phyloP scores from a whole-genome alignment of 1,140 invertebrate genomes.

The Hycleus cichorii region DNA sequence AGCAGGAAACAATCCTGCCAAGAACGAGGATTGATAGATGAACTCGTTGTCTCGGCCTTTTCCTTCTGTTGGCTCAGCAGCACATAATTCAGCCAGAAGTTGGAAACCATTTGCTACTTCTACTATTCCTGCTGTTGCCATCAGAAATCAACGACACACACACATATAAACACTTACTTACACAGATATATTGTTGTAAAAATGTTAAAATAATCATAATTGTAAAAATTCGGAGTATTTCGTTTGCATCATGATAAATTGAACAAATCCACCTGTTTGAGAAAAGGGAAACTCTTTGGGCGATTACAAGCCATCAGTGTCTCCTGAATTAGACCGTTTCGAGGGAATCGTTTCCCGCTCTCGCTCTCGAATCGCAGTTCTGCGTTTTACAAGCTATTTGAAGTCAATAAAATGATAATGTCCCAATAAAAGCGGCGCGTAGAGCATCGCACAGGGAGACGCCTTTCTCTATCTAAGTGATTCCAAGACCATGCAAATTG shows the following conservation, averaged over 20 bases:
- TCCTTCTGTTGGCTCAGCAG: slow-evolving; percentile 32
- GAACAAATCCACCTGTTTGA: slow-evolving; percentile 42
- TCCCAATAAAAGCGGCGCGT: slow-evolving; percentile 41
- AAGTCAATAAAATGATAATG: slow-evolving; percentile 47
- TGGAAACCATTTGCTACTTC: slow-evolving; percentile 7
- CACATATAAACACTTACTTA: neutral
- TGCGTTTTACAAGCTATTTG: slow-evolving; percentile 45
- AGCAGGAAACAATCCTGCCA: slow-evolving; percentile 40
- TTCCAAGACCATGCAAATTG: slow-evolving; percentile 42
- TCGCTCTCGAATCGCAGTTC: slow-evolving; percentile 29
- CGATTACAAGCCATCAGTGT: slow-evolving; percentile 45
- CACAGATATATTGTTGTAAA: neutral
- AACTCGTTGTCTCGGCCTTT: slow-evolving; percentile 22
- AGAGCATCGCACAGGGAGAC: slow-evolving; percentile 26
- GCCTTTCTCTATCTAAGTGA: slow-evolving; percentile 34
- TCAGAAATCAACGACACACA: neutral
- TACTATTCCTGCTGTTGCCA: too few species aligned
- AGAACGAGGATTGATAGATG: slow-evolving; percentile 39
- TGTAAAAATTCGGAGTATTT: slow-evolving; percentile 8
- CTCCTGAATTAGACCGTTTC: slow-evolving; percentile 44
- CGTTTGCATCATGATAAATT: slow-evolving; percentile 32
- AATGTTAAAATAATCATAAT: neutral
- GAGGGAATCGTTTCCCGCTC: slow-evolving; percentile 39
- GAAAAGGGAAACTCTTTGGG: slow-evolving; percentile 32
- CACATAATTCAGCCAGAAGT: slow-evolving; percentile 24